These are phyloP conservation scores for Brachypalpus laphriformis DNA, from an alignment of 2,888 invertebrate species.

Conservation along the genomic window DNA sequence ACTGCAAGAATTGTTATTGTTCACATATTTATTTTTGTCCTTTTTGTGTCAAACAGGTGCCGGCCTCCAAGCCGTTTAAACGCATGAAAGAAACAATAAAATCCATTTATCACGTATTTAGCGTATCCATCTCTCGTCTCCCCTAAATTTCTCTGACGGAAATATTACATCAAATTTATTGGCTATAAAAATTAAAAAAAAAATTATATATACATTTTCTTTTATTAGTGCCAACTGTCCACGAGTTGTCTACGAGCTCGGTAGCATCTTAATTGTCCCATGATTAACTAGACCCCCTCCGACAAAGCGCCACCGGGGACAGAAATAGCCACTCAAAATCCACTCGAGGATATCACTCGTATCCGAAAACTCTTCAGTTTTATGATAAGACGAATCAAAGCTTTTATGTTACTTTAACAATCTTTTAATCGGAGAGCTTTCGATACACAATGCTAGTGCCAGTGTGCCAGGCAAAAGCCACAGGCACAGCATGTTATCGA, in stretches of 20 bases:
- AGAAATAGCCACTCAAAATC: conserved; percentile 3
- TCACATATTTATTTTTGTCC: neutral
- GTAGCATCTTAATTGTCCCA: conserved; percentile 4
- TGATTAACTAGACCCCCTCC: neutral
- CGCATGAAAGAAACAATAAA: neutral
- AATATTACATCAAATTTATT: neutral
- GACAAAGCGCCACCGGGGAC: neutral
- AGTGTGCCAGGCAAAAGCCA: neutral
- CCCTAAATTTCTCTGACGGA: neutral
- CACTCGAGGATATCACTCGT: conserved; percentile 13
- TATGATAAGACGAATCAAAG: conserved; percentile 25
- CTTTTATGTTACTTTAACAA: conserved; percentile 13
- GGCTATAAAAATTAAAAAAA: neutral
- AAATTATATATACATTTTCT: neutral
- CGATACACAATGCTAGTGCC: neutral
- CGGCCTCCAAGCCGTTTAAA: neutral
- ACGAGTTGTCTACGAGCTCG: neutral
- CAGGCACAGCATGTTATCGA: conserved; percentile 33
- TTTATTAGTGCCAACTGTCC: neutral
- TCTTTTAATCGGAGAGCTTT: conserved; percentile 25
- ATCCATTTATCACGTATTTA: neutral
- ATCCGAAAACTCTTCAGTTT: neutral
- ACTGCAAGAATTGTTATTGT: neutral
- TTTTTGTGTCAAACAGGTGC: neutral
- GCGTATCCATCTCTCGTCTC: too few relatives aligned